phyloP scores from a whole-genome alignment of 2,888 invertebrate species.

The Drosophila neonasuta region DNA sequence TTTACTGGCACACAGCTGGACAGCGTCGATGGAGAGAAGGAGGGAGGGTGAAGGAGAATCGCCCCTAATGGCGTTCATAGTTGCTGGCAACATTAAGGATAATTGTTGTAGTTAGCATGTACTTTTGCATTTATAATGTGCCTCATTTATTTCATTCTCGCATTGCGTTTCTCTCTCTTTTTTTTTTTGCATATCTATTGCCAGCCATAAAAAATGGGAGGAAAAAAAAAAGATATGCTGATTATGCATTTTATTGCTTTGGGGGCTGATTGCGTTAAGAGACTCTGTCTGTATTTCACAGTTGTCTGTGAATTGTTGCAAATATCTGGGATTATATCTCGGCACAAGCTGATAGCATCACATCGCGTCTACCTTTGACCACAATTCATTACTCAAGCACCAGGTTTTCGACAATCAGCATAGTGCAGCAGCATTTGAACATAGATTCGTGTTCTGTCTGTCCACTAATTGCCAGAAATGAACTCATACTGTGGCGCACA shows the following conservation, averaged over 20 bases:
- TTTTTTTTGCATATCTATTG: conserved; percentile 65
- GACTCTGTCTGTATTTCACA: conserved; percentile 6
- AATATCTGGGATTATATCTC: neutral
- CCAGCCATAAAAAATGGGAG: conserved; percentile 60
- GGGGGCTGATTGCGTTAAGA: conserved; percentile 53
- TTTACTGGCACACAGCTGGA: conserved; percentile 3
- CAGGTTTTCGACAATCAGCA: conserved; percentile 28
- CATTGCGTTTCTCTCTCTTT: conserved; percentile 18
- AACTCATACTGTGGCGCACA: conserved; percentile 45
- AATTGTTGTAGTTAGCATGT: conserved; percentile 76
- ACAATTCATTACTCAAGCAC: conserved; percentile 11
- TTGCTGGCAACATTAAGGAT: conserved; percentile 76
- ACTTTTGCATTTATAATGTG: conserved; percentile 77
- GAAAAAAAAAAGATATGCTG: conserved; percentile 58
- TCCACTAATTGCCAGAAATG: conserved; percentile 58
- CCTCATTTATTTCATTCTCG: conserved; percentile 72
- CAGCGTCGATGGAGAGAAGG: neutral
- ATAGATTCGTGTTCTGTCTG: conserved; percentile 6
- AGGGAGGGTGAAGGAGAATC: neutral
- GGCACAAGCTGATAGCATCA: neutral
- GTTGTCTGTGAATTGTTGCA: conserved; percentile 23
- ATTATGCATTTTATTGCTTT: conserved; percentile 73
- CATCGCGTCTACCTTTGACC: conserved; percentile 2
- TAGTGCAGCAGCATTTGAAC: conserved; percentile 4
- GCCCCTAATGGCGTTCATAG: conserved; percentile 67